These are phyloP conservation scores for Carduelis carduelis DNA, from an alignment of 2,797 vertebrate species.

Conservation along the genomic window DNA sequence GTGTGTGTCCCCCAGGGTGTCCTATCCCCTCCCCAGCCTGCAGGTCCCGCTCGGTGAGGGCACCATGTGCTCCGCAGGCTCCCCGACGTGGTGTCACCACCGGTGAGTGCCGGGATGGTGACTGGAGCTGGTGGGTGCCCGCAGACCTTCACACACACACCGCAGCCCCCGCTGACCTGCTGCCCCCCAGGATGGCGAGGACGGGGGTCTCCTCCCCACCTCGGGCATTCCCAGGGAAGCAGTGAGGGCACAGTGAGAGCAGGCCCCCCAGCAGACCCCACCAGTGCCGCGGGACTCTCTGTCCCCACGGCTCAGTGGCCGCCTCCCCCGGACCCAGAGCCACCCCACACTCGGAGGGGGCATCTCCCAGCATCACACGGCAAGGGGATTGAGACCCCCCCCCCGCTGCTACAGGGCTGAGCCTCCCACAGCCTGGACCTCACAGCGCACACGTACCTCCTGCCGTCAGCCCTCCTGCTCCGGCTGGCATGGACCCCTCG, in stretches of 20 bases:
- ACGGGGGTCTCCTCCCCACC: background rate
- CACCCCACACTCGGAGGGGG: accelerated
- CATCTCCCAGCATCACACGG: background rate
- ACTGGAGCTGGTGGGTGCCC: background rate
- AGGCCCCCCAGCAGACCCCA: background rate
- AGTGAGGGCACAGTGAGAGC: background rate
- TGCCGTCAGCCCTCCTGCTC: background rate
- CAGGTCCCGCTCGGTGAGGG: accelerated
- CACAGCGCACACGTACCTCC: background rate
- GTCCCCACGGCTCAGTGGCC: background rate
- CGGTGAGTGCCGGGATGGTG: accelerated
- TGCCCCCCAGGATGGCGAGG: background rate
- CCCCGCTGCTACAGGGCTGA: background rate
- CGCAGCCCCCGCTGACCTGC: background rate
- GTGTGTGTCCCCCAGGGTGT: background rate
- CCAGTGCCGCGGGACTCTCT: background rate
- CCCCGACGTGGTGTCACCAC: background rate
- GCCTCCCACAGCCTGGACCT: background rate
- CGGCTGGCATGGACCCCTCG: background rate
- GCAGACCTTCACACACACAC: background rate
- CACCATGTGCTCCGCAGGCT: background rate
- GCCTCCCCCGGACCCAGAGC: background rate
- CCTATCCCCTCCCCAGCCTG: background rate
- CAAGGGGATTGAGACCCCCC: background rate
- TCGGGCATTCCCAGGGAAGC: background rate